A percentile compares a stretch with the other conserved stretches of the same genome.
phyloP scores from a whole-genome alignment of 2,113 vertebrate genomes.

The Sinocyclocheilus rhinocerous region DNA sequence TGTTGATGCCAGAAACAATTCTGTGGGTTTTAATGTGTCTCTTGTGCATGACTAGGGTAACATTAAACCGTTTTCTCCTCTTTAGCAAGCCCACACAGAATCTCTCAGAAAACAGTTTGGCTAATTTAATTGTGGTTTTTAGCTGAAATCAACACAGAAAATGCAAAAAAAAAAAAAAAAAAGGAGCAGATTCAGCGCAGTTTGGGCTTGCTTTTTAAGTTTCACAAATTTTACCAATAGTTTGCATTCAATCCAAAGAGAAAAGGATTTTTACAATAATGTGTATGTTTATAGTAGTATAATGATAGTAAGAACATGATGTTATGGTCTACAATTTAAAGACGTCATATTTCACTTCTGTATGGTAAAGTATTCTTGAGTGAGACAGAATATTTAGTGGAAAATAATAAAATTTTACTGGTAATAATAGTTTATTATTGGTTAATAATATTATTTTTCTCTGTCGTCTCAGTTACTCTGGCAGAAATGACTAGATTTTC shows the following conservation, averaged over 20 bases:
- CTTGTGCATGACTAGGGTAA: no score
- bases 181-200: background rate
- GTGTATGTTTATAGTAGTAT: no score
- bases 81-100: background rate
- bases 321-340: no score
- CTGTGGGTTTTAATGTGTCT: background rate
- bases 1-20: background rate
- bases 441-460: no score
- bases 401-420: no score
- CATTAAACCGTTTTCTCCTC: background rate
- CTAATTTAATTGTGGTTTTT: background rate
- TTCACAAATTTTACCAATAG: background rate
- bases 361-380: background rate
- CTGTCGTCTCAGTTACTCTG: no score
- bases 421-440: no score
- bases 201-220: background rate
- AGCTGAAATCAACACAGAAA: background rate
- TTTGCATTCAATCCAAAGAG: no score
- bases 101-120: background rate
- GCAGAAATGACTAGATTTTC: no score
- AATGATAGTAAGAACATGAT: no score
- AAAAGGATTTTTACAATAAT: no score
- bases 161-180: no score
- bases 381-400: background rate
- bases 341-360: background rate